phyloP scores from a whole-genome alignment of 2,888 invertebrate genomes.

The Mythimna ferrago region DNA sequence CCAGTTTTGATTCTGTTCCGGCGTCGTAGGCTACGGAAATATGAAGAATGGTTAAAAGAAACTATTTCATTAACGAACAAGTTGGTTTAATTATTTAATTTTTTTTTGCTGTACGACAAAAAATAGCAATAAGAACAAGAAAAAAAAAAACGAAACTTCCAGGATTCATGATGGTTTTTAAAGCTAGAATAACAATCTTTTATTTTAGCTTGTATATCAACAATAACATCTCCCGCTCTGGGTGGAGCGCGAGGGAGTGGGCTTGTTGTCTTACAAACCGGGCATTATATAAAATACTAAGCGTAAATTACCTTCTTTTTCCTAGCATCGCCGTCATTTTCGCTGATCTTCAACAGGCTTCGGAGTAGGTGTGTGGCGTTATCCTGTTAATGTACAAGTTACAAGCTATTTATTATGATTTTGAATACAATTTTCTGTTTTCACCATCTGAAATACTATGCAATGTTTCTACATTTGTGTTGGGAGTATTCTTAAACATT shows the following conservation, averaged over 20 bases:
- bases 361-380: constrained; percentile 82
- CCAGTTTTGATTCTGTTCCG: constrained; percentile 75
- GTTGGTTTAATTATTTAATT: neutral
- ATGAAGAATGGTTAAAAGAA: neutral
- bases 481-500: too few relatives aligned
- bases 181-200: neutral
- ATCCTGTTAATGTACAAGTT: constrained; percentile 68
- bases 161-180: neutral
- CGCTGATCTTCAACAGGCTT: constrained; percentile 85
- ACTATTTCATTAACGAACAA: too few relatives aligned
- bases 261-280: neutral
- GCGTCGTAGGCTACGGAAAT: constrained; percentile 49
- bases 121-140: too few relatives aligned
- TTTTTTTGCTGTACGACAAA: too few relatives aligned
- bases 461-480: neutral
- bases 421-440: neutral
- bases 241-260: too few relatives aligned
- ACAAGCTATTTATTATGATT: neutral
- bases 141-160: neutral
- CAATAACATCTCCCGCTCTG: neutral
- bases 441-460: too few relatives aligned
- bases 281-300: neutral
- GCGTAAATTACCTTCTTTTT: constrained; percentile 74
- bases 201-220: neutral
- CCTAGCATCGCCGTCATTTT: constrained; percentile 72